Evolutionary conservation across 37 sponge, comb jelly and placozoan genomes (phyloP).

Genomic region (Geodia barretti): DNA sequence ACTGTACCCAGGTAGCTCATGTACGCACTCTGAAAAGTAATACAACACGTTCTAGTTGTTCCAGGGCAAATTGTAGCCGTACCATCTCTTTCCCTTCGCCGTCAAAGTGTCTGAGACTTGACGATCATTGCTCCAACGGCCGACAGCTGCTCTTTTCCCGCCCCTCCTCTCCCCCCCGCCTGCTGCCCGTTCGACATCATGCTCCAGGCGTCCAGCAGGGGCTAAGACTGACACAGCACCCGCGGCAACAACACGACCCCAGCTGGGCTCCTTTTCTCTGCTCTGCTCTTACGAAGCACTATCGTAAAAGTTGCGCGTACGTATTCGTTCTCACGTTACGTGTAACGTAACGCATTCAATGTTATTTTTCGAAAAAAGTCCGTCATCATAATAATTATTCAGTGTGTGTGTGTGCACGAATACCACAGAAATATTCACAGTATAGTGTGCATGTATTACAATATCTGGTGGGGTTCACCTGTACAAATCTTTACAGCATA

Average conservation of each 20-base stretch:
- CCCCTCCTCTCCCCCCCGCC: not conserved
- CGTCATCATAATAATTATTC: not conserved
- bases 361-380: not conserved
- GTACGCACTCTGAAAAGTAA: constrained; percentile 54
- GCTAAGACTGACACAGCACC: too few relatives aligned
- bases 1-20: constrained; percentile 50
- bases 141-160: constrained; percentile 13
- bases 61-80: not conserved
- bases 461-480: too few relatives aligned
- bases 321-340: too few relatives aligned
- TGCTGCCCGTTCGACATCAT: not conserved
- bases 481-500: too few relatives aligned
- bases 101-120: constrained; percentile 54
- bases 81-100: constrained; percentile 51
- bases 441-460: not conserved
- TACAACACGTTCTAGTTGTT: not conserved
- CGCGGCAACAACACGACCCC: too few relatives aligned
- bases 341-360: not conserved
- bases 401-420: not conserved
- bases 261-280: too few relatives aligned
- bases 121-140: constrained; percentile 21
- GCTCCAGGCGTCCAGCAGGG: too few relatives aligned
- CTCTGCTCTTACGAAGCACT: too few relatives aligned
- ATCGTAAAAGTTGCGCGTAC: too few relatives aligned
- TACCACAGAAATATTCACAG: too few relatives aligned